A percentile compares a stretch with the other conserved stretches of the same genome.
phyloP scores from a whole-genome alignment of 1,140 invertebrate species.

The Drosophila asahinai region DNA sequence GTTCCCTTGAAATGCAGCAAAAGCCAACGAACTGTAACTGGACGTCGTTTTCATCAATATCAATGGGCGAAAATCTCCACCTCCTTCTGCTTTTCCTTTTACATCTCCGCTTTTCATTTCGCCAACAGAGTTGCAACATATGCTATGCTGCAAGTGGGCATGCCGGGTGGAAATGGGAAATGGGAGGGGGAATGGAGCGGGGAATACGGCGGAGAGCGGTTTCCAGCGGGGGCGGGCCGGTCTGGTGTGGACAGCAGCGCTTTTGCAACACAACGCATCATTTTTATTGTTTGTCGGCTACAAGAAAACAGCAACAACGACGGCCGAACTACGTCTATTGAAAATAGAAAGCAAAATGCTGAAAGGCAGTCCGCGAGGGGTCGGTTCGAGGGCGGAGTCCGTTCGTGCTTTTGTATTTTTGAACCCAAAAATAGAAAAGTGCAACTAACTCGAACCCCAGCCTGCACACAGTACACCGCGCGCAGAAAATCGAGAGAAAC shows the following conservation, averaged over 20 bases:
- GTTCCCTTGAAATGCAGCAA: conserved; percentile 74
- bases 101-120: conserved; percentile 42
- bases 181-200: background rate
- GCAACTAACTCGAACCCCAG: conserved; percentile 50
- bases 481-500: conserved; percentile 50
- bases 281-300: conserved; percentile 81
- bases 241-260: conserved; percentile 74
- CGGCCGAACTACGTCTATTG: conserved; percentile 67
- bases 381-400: conserved; percentile 25
- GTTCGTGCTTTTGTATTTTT: conserved; percentile 80
- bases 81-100: conserved; percentile 23
- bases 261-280: conserved; percentile 80
- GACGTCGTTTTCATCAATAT: conserved; percentile 83
- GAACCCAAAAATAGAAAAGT: conserved; percentile 80
- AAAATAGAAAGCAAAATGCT: conserved; percentile 79
- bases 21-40: conserved; percentile 83
- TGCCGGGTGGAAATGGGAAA: conserved; percentile 1
- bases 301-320: conserved; percentile 49
- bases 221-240: conserved; percentile 1
- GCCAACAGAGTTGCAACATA: conserved; percentile 75
- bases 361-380: conserved; percentile 54
- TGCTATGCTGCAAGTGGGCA: conserved; percentile 46
- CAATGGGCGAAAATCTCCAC: conserved; percentile 65
- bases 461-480: background rate
- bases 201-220: background rate